Evolutionary conservation across 2,113 vertebrate genomes (phyloP), one percentile per base, ranked within the genome.

Genomic region (Psittacula cyanocephala): DNA sequence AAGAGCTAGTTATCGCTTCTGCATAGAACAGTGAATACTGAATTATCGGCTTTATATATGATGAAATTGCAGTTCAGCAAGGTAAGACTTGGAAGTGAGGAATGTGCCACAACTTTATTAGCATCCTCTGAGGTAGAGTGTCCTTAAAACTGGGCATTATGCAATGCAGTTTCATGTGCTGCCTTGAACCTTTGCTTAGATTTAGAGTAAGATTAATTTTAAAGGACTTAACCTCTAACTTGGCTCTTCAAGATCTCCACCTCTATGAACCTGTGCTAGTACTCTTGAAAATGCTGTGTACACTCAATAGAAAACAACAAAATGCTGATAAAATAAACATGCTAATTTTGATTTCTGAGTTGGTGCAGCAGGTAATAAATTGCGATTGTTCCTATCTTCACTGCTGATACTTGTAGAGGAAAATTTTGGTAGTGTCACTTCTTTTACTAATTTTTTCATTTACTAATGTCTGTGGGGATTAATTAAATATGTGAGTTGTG

Each of bases 381-480:
- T 19, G 22, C 70, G 6, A 43, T 65, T 70, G 7, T 75, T 95
- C n/a, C 46, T 60, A 14, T 52, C 43, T 46, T 88, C 23, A 29
- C 4, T 3, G 33, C 13, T 49, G 41, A 70, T 37, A 84, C 52
- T 93, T 95, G 31, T 37, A 67, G 78, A 41, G 74, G 80, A 81
- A 81, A 86, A 57, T 79, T 75, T 76, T 47, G 44, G 3, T 80
- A 52, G 46, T 19, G 35, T 86, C 47, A 89, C n/a, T 57, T 93
- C 72, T 83, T 19, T n/a, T 69, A 31, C 29, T 68, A 57, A 43
- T 89, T 96, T 69, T 95, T 96, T 91, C 39, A 82, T 91, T 95
- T 96, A 52, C 22, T 39, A 39, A 9, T 50, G 15, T 95, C 75
- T 70, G 59, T 52, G 43, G 39, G 63, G 68, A 94, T 64, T 68